Percentiles rank a stretch among this genome's conserved stretches.
These are phyloP conservation scores for Apoderus coryli DNA, from an alignment of 2,888 invertebrate genomes.

Conservation along the genomic window DNA sequence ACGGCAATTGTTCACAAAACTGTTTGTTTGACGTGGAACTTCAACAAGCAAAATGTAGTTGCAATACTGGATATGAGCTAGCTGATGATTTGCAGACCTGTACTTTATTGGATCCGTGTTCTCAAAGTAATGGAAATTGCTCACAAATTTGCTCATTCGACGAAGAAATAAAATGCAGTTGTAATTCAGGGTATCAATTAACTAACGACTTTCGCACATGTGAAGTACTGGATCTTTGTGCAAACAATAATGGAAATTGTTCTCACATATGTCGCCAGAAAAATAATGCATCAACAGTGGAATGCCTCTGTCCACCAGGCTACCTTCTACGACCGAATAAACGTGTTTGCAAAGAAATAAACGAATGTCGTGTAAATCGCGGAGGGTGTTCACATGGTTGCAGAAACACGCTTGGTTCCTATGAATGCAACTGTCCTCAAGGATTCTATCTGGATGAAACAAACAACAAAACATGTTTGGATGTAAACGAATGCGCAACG, in stretches of 20 bases:
- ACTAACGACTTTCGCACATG: constrained; percentile 32
- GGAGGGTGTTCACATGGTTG: constrained; percentile 52
- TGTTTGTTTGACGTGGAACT: constrained; percentile 22
- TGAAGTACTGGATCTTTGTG: constrained; percentile 31
- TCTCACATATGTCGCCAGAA: constrained; percentile 33
- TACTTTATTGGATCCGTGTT: constrained; percentile 22
- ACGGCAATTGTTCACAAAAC: constrained; percentile 28
- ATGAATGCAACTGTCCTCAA: constrained; percentile 35
- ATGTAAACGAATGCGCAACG: constrained; percentile 32
- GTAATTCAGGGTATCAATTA: constrained; percentile 34
- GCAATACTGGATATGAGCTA: constrained; percentile 28
- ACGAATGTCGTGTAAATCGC: constrained; percentile 42
- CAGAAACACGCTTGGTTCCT: constrained; percentile 36
- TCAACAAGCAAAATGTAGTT: constrained; percentile 30
- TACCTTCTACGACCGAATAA: constrained; percentile 32
- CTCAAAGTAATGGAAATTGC: constrained; percentile 41
- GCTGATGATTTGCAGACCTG: constrained; percentile 22
- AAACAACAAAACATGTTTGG: constrained; percentile 27
- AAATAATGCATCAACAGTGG: constrained; percentile 24
- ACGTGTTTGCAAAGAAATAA: constrained; percentile 35
- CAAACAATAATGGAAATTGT: constrained; percentile 32
- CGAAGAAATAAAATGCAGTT: constrained; percentile 28
- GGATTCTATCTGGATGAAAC: constrained; percentile 29
- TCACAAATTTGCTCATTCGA: constrained; percentile 34
- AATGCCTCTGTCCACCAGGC: constrained; percentile 13